Percentiles rank a stretch among this genome's conserved stretches.
phyloP scores from a whole-genome alignment of 2,113 vertebrate genomes.

The Noturus placidus region DNA sequence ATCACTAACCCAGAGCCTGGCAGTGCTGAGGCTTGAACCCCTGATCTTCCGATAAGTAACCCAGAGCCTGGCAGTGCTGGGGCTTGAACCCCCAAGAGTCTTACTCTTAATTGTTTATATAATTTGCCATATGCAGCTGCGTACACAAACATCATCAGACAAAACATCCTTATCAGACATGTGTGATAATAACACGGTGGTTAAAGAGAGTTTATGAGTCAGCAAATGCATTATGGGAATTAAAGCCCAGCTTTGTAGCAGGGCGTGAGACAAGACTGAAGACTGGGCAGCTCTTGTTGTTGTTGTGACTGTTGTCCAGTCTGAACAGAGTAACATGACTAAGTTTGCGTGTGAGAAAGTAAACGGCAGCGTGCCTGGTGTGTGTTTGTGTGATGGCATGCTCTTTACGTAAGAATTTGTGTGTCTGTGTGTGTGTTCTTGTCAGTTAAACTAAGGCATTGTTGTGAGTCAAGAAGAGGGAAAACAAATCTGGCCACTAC shows the following conservation, averaged over 20 bases:
- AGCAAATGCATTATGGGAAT: constrained; percentile 19
- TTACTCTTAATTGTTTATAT: too few relatives aligned
- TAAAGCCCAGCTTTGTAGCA: not conserved
- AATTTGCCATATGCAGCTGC: too few relatives aligned
- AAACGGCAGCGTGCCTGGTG: constrained; percentile 9
- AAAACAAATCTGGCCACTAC: constrained; percentile 3
- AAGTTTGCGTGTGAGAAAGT: constrained; percentile 35
- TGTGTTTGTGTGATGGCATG: constrained; percentile 19
- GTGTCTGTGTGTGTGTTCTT: constrained; percentile 20
- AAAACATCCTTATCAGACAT: too few relatives aligned
- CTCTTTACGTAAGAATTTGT: constrained; percentile 43
- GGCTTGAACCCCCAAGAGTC: too few relatives aligned
- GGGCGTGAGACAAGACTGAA: not conserved
- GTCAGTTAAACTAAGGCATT: constrained; percentile 28
- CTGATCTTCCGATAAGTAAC: too few relatives aligned
- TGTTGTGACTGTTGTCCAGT: constrained; percentile 33
- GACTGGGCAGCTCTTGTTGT: constrained; percentile 25
- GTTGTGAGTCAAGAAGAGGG: constrained; percentile 37
- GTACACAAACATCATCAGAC: too few relatives aligned
- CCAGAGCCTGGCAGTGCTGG: too few relatives aligned
- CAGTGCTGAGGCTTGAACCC: too few relatives aligned
- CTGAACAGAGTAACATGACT: constrained; percentile 34
- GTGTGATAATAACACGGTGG: not conserved
- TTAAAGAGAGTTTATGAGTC: not conserved
- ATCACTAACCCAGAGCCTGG: too few relatives aligned